These are phyloP conservation scores for Zaprionus lineosus DNA, from an alignment of 2,888 invertebrate species.

Conservation along the genomic window DNA sequence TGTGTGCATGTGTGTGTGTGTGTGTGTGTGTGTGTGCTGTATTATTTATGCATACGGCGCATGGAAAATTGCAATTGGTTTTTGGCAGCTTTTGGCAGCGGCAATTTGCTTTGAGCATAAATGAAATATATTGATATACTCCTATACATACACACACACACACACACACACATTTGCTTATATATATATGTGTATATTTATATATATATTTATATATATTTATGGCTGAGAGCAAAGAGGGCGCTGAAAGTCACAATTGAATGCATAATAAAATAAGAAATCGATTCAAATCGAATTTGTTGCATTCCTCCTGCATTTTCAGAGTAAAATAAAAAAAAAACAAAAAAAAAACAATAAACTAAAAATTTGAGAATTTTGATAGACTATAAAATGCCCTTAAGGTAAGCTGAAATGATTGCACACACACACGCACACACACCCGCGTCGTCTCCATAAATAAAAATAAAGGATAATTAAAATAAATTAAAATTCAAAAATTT, in stretches of 20 bases:
- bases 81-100: constrained; percentile 60
- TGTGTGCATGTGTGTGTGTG: constrained; percentile 8
- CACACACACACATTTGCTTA: neutral
- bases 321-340: constrained; percentile 3
- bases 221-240: constrained; percentile 14
- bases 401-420: too few species aligned
- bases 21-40: constrained; percentile 36
- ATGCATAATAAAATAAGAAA: constrained; percentile 47
- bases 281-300: constrained; percentile 41
- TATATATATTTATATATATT: constrained; percentile 9
- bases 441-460: too few species aligned
- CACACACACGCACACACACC: too few species aligned
- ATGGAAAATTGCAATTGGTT: constrained; percentile 76
- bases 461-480: too few species aligned
- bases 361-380: too few species aligned
- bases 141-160: constrained; percentile 3
- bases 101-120: constrained; percentile 65
- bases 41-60: constrained; percentile 74
- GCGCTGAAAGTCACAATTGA: constrained; percentile 34
- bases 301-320: constrained; percentile 2
- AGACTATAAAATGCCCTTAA: neutral
- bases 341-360: neutral
- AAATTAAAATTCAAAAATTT: too few species aligned
- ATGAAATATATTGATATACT: constrained; percentile 51
- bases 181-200: constrained; percentile 2